Base-by-base conservation (phyloP, 2,113 vertebrate genomes). In the Cynopterus brachyotis region DNA sequence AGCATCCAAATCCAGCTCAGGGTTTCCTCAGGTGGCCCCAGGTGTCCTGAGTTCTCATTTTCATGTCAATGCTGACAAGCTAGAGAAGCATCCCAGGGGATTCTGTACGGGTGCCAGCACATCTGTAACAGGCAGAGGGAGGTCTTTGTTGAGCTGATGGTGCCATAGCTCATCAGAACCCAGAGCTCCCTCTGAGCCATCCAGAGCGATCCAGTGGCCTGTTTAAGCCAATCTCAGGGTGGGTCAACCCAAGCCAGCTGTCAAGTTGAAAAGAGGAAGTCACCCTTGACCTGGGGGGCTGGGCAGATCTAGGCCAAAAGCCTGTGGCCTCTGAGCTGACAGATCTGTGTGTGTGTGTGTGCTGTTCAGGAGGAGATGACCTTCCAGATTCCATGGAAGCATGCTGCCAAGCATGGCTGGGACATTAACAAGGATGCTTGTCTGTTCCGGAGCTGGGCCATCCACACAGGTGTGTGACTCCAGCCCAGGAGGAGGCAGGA, bases 351-450 rank as follows among this genome's bases (percentile, higher is more conserved):
- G 16, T 96, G 20, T 96, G 0, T 97, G 88, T 95, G 96, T 85
- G 57, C 94, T 24, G 55, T 98, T 79, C 96, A 99, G 99, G 99
- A 99, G 0, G 98, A 99, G 96, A 99, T 96, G 75, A 99, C 99
- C 85, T 99, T 99, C 97, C 99, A 99, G 30, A 99, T 99, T 92
- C 99, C 99, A 0, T 99, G 99, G 99, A 99, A 99, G 73, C 99
- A 99, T 0, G 99, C 99, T 1, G 99, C 99, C 40, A 99, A 99
- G 42, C 99, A 99, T 0, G 99, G 99, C 73, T 99, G 99, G 99
- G 99, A 99, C 95, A 97, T 99, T 97, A 99, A 99, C 93, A 99
- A 99, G 94, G 99, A 99, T 0, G 99, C 99, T 6, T 99, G 98
- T 96, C 98, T 99, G 6, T 99, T 99, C 98, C 99, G 99, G 82